Evolutionary conservation across 1,140 invertebrate species (phyloP).

Genomic region (Brachionus rotundiformis): DNA sequence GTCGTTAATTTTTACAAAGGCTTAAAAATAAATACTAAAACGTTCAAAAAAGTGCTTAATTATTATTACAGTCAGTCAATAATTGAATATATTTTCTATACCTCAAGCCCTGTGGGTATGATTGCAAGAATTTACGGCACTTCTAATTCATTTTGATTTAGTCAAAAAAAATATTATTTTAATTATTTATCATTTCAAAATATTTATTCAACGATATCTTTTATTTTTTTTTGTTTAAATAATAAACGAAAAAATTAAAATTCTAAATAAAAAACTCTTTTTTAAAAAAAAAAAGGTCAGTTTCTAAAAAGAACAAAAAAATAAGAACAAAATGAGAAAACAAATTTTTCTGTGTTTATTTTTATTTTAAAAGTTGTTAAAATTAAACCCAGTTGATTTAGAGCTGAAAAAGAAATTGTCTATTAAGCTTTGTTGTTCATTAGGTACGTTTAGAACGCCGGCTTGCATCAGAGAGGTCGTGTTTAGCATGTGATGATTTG

Average conservation of each 20-base stretch:
- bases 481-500: background rate
- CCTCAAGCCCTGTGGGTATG: no score
- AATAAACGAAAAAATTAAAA: background rate
- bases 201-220: constrained; percentile 5
- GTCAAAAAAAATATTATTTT: no score
- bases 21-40: no score
- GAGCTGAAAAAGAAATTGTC: background rate
- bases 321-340: background rate
- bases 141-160: no score
- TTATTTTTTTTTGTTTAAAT: background rate
- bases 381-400: background rate
- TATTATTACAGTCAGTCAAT: no score
- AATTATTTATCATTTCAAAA: background rate
- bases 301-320: background rate
- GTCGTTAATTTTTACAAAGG: no score
- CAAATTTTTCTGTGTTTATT: background rate
- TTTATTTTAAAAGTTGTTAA: constrained; percentile 1
- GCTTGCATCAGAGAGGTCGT: background rate
- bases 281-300: constrained; percentile 3
- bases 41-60: no score
- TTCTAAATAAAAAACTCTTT: background rate
- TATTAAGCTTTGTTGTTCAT: background rate
- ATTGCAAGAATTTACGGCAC: no score
- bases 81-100: no score
- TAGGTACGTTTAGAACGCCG: background rate